These are phyloP conservation scores for Proisotoma minuta DNA, from an alignment of 2,888 invertebrate species.

Conservation along the genomic window DNA sequence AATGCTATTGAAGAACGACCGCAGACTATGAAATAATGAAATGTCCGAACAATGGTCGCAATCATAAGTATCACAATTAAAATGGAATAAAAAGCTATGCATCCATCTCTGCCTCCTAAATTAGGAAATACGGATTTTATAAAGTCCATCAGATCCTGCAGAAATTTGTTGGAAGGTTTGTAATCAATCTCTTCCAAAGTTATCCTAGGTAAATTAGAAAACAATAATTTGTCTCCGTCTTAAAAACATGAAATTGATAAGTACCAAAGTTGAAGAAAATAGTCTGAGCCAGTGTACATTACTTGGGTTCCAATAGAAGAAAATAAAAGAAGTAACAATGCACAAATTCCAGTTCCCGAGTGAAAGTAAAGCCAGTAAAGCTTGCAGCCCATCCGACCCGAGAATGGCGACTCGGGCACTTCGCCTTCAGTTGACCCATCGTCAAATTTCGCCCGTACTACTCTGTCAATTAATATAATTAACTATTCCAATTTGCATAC, in stretches of 20 bases:
- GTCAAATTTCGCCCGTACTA: too few species aligned
- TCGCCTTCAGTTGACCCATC: not conserved
- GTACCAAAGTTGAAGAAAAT: slow-evolving; percentile 74
- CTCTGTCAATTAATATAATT: too few species aligned
- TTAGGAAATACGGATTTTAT: too few species aligned
- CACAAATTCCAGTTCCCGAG: slow-evolving; percentile 61
- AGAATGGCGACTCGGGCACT: too few species aligned
- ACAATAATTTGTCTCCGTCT: too few species aligned
- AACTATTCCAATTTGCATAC: too few species aligned
- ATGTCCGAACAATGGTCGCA: slow-evolving; percentile 61
- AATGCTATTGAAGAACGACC: slow-evolving; percentile 72
- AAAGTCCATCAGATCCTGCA: too few species aligned
- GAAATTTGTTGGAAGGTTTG: too few species aligned
- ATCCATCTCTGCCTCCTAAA: not conserved
- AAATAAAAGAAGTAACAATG: slow-evolving; percentile 57
- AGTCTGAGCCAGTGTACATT: slow-evolving; percentile 66
- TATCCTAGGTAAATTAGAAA: too few species aligned
- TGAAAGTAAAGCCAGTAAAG: slow-evolving; percentile 66
- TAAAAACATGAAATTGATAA: too few species aligned
- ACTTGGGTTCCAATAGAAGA: slow-evolving; percentile 64
- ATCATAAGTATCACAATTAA: slow-evolving; percentile 53
- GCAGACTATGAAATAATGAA: slow-evolving; percentile 68
- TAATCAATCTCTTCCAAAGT: too few species aligned
- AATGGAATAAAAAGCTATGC: slow-evolving; percentile 50
- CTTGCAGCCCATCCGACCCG: slow-evolving; percentile 56